Conservation (phyloP, 2,113 vertebrate genomes). For the Campylomormyrus numenius region DNA sequence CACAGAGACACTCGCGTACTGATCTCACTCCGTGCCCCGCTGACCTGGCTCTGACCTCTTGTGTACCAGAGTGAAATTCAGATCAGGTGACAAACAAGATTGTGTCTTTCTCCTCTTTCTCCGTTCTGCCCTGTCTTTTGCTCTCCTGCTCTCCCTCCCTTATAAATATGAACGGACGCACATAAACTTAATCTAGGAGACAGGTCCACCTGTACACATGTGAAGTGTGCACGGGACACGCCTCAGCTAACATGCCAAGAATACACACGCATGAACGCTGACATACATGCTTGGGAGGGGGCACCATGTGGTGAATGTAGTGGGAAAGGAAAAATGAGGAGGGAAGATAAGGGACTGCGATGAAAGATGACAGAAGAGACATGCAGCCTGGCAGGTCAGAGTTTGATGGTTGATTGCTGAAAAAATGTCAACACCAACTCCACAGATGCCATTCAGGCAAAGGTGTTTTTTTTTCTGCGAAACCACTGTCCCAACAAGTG, state of each 20-base stretch:
- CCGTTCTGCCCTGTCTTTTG: background rate
- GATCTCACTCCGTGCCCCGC: background rate
- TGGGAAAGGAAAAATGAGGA: slow-evolving; percentile 25
- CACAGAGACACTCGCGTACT: background rate
- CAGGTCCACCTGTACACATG: background rate
- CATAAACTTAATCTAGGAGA: background rate
- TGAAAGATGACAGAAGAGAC: slow-evolving; percentile 58
- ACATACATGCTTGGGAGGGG: slow-evolving; percentile 1
- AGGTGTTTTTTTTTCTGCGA: slow-evolving; percentile 42
- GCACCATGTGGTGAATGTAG: background rate
- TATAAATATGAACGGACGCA: background rate
- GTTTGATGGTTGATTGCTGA: slow-evolving; percentile 61
- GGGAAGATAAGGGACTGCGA: slow-evolving; percentile 55
- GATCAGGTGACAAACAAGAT: slow-evolving; percentile 6
- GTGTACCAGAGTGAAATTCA: background rate
- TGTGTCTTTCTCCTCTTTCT: background rate
- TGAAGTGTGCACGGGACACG: background rate
- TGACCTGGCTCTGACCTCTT: background rate
- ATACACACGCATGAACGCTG: background rate
- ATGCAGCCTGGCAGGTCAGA: slow-evolving; percentile 51
- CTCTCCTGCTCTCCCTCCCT: background rate
- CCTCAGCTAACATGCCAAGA: background rate
- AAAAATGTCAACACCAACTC: slow-evolving; percentile 67
- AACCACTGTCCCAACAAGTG: slow-evolving; percentile 38
- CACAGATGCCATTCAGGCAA: slow-evolving; percentile 50